phyloP scores from a whole-genome alignment of 2,113 vertebrate species.

The Tachuris rubrigastra region DNA sequence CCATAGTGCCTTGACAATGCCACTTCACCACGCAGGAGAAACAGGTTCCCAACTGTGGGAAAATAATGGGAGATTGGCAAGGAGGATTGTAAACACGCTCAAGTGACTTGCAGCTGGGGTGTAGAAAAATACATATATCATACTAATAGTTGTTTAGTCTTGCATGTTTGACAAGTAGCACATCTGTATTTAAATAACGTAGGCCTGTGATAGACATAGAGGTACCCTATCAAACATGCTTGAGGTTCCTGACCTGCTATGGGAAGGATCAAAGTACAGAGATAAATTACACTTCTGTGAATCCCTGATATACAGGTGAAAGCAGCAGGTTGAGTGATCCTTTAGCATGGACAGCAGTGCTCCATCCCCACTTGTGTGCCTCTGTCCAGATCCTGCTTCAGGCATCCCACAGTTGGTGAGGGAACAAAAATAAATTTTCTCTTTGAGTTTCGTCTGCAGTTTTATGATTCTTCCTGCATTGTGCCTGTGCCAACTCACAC shows the following conservation, averaged over 20 bases:
- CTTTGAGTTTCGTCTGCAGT: neutral
- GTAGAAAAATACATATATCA: neutral
- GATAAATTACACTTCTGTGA: no score
- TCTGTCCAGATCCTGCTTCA: neutral
- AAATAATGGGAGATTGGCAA: neutral
- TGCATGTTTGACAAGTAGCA: neutral
- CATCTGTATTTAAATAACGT: neutral
- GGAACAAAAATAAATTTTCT: neutral
- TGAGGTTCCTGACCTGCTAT: neutral
- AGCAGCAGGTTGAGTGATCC: neutral
- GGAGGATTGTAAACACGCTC: neutral
- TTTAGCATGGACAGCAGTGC: fast-evolving
- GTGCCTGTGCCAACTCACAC: neutral
- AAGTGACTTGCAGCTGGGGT: neutral
- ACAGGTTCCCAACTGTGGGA: neutral
- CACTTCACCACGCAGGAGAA: neutral
- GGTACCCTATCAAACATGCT: fast-evolving
- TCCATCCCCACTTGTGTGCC: neutral
- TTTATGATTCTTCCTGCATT: neutral
- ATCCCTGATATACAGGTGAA: neutral
- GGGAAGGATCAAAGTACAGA: neutral
- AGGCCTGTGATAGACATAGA: neutral
- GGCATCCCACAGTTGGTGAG: fast-evolving
- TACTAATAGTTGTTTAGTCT: neutral
- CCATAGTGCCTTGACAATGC: neutral